Evolutionary conservation across 2,113 vertebrate species (phyloP).

Genomic region (Carlito syrichta): DNA sequence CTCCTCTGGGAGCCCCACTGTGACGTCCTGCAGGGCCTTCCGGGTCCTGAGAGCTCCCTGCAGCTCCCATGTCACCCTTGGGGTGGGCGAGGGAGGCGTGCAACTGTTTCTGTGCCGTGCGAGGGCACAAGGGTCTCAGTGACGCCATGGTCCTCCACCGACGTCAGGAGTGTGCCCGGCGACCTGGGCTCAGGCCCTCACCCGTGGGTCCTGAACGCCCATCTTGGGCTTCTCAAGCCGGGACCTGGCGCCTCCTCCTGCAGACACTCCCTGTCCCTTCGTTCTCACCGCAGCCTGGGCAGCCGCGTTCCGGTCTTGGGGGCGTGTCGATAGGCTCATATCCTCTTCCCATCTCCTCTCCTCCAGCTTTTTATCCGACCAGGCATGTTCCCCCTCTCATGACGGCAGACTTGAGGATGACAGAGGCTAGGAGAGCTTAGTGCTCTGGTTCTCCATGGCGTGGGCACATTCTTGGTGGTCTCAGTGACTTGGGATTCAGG

Average conservation of each 20-base stretch:
- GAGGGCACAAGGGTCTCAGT: no score
- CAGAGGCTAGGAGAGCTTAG: background rate
- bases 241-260: background rate
- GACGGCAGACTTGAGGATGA: background rate
- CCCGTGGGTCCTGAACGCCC: background rate
- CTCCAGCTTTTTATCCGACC: background rate
- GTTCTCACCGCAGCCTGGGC: rapidly evolving
- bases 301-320: background rate
- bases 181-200: background rate
- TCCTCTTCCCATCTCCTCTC: rapidly evolving
- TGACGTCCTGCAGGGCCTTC: background rate
- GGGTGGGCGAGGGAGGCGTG: background rate
- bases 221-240: background rate
- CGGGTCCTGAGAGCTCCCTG: background rate
- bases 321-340: rapidly evolving
- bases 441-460: rapidly evolving
- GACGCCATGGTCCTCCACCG: rapidly evolving
- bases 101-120: rapidly evolving
- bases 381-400: rapidly evolving
- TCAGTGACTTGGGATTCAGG: background rate
- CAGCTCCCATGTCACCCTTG: background rate
- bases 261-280: background rate
- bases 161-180: background rate
- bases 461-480: background rate
- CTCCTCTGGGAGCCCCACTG: no score